Conservation (phyloP, 2,113 vertebrate genomes). For the Poeciliopsis prolifica region DNA sequence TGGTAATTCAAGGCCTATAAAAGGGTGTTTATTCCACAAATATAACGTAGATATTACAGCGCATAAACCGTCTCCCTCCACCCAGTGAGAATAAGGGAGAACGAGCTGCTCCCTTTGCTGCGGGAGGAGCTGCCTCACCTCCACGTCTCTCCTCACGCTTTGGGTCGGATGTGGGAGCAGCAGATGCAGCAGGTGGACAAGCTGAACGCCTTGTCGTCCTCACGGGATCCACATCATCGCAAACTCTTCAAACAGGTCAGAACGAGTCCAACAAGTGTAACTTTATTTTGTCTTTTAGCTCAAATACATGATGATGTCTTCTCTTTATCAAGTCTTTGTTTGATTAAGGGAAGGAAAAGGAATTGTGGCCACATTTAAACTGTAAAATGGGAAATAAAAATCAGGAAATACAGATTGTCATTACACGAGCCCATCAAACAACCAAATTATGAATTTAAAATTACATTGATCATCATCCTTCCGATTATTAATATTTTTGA, state of each 20-base stretch:
- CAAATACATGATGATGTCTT: background rate
- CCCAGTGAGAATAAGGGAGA: slow-evolving; percentile 87
- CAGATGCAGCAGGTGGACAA: slow-evolving; percentile 86
- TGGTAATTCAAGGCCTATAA: too few relatives aligned
- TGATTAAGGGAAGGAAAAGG: too few relatives aligned
- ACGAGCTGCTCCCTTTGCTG: slow-evolving; percentile 85
- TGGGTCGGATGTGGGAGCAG: slow-evolving; percentile 89
- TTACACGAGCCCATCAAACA: too few relatives aligned
- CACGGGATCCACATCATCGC: slow-evolving; percentile 55
- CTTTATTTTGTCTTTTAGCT: background rate
- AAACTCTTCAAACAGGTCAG: slow-evolving; percentile 86
- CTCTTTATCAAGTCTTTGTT: too few relatives aligned
- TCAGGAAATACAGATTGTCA: too few relatives aligned
- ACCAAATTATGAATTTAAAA: too few relatives aligned
- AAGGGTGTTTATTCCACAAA: background rate
- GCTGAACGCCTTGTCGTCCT: slow-evolving; percentile 71
- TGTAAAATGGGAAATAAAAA: too few relatives aligned
- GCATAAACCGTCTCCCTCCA: background rate
- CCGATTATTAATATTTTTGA: too few relatives aligned
- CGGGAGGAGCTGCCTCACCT: slow-evolving; percentile 89
- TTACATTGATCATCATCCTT: too few relatives aligned
- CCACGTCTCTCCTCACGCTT: slow-evolving; percentile 81
- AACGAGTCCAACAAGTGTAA: background rate
- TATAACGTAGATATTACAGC: background rate
- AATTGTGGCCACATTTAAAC: too few relatives aligned